These are phyloP conservation scores for Microdon myrmicae DNA, from an alignment of 2,888 invertebrate species.

Conservation along the genomic window DNA sequence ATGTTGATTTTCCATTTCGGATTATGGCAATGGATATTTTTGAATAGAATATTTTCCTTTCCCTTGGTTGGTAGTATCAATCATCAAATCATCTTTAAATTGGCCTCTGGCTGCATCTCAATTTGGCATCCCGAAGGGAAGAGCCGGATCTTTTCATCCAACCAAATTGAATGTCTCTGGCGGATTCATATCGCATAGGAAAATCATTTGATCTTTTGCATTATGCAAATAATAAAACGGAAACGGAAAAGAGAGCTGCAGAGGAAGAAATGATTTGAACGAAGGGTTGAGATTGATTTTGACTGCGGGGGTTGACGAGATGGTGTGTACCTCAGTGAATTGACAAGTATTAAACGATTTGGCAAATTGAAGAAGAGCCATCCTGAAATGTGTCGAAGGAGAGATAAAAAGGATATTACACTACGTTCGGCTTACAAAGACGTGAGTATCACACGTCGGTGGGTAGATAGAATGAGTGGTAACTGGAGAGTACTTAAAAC, in stretches of 20 bases:
- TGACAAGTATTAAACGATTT: conserved; percentile 49
- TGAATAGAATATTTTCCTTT: conserved; percentile 8
- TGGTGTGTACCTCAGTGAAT: conserved; percentile 35
- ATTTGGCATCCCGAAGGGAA: conserved; percentile 33
- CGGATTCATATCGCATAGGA: conserved; percentile 47
- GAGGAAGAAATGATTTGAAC: conserved; percentile 9
- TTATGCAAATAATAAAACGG: conserved; percentile 46
- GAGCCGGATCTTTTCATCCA: conserved; percentile 1
- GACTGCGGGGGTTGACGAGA: conserved; percentile 6
- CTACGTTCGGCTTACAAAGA: too few species aligned
- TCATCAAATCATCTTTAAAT: conserved; percentile 36
- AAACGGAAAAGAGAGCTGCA: background rate
- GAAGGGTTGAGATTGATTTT: conserved; percentile 45
- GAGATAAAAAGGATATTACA: too few species aligned
- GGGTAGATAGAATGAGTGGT: too few species aligned
- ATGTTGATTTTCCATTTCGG: conserved; percentile 47
- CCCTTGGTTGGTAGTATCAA: conserved; percentile 14
- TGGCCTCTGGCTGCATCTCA: conserved; percentile 48
- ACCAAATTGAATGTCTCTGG: conserved; percentile 44
- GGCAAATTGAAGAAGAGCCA: conserved; percentile 48
- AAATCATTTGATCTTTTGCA: conserved; percentile 53
- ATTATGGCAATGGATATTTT: conserved; percentile 26
- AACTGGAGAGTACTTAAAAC: too few species aligned
- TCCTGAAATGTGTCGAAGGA: conserved; percentile 38
- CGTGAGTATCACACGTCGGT: too few species aligned